phyloP scores from a whole-genome alignment of 2,113 vertebrate genomes.

The Ailuropoda melanoleuca region DNA sequence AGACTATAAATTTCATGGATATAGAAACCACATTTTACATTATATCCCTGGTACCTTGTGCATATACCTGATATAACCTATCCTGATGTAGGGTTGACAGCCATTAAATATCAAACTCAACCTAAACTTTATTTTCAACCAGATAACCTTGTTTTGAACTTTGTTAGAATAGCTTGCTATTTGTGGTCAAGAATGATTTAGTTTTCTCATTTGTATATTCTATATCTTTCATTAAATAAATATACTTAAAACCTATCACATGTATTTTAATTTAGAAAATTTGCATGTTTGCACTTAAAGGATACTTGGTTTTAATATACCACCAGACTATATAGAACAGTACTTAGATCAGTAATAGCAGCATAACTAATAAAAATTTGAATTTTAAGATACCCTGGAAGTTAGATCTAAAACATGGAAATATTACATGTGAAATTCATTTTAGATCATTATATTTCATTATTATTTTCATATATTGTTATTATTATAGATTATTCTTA shows the following conservation, averaged over 20 bases:
- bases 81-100: not conserved
- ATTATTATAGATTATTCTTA: not conserved
- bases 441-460: not conserved
- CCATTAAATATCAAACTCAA: conserved; percentile 16
- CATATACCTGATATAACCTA: not conserved
- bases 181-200: not conserved
- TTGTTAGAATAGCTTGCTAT: not conserved
- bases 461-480: not conserved
- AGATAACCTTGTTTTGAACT: conserved; percentile 6
- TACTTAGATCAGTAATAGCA: not conserved
- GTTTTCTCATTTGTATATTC: not conserved
- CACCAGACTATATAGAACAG: not conserved
- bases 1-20: conserved; percentile 9
- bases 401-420: conserved; percentile 41
- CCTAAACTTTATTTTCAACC: not conserved
- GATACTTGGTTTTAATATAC: not conserved
- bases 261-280: conserved; percentile 47
- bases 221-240: not conserved
- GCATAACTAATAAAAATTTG: not conserved
- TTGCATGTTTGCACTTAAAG: conserved; percentile 13
- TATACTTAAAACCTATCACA: not conserved
- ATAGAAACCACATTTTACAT: not conserved
- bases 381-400: not conserved
- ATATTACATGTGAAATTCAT: conserved; percentile 38
- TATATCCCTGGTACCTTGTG: not conserved